Evolutionary conservation across 1,140 invertebrate species (phyloP).

Genomic region (Meloidogyne chitwoodi): DNA sequence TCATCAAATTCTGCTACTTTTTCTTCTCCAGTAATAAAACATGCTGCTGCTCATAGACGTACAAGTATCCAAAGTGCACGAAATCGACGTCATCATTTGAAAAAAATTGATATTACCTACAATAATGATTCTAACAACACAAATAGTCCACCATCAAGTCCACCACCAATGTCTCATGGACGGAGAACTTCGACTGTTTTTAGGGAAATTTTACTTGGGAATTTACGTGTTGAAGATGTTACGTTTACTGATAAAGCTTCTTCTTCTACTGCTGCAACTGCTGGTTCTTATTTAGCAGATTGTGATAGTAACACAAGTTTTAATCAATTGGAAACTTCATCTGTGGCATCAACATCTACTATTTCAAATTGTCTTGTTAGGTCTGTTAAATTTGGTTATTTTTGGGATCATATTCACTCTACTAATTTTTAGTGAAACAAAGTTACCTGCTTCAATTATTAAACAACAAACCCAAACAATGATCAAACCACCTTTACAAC

Average conservation of each 20-base stretch:
- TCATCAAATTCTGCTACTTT: not conserved
- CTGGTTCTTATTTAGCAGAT: not conserved
- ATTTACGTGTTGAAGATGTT: not conserved
- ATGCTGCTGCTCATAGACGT: not conserved
- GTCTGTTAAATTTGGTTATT: no score
- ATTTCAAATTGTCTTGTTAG: not conserved
- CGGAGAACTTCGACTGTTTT: not conserved
- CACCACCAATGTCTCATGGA: not conserved
- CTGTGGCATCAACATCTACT: not conserved
- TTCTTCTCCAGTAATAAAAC: not conserved
- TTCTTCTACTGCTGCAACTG: not conserved
- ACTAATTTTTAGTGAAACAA: not conserved
- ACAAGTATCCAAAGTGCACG: not conserved
- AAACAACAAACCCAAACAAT: not conserved
- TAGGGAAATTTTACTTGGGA: not conserved
- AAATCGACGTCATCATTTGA: not conserved
- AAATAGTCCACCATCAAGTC: not conserved
- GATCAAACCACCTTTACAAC: not conserved
- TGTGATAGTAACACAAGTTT: not conserved
- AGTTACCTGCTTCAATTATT: not conserved
- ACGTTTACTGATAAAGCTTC: not conserved
- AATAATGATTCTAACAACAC: not conserved
- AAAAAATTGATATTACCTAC: not conserved
- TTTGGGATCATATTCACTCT: no score
- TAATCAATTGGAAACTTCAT: not conserved